Evolutionary conservation across 2,888 invertebrate species (phyloP), one percentile per base, ranked within the genome.

Genomic region (Ceramica pisi): DNA sequence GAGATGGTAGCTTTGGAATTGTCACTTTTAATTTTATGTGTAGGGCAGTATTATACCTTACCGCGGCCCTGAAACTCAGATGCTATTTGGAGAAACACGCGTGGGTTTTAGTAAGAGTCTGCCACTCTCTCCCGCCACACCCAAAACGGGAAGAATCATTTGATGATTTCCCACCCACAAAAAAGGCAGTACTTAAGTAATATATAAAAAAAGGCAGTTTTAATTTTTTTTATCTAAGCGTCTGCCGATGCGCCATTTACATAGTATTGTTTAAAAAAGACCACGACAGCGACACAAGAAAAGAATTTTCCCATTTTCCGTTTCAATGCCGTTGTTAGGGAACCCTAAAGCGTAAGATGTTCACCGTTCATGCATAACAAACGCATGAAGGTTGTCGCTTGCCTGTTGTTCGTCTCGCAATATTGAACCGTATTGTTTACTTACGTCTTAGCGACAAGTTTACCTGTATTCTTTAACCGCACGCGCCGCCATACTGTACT

Each of bases 361-460:
- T 70, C 67, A 59, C 57, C 57, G 64, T 63, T 73, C 68, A 68
- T 61, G 62, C 73, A 67, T 74, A 68, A 48, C 69, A 70, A 73
- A 69, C 53, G 64, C 74, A 65, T 38, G 85, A 83, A 85, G 83
- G 75, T 71, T 83, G 77, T 69, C 70, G 68, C 56, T 63, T 69
- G 65, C 35, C 59, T 44, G 62, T 60, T 60, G 79, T 77, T 56
- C 67, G 48, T 73, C 46, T 55, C 78, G 38, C 75, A 71, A 77
- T 82, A 71, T 75, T 84, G 60, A 77, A 82, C 71, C 65, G 72
- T 69, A 70, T 55, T 79, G 80, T 84, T 80, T 83, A 73, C 77
- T 79, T 79, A 82, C 77, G 67, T 62, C 60, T 56, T 16, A 35
- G 53, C 66, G 71, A 65, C 57, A 35, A 75, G 72, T 77, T 80